phyloP scores from a whole-genome alignment of 1,140 invertebrate species.

The Aphelenchoides besseyi region DNA sequence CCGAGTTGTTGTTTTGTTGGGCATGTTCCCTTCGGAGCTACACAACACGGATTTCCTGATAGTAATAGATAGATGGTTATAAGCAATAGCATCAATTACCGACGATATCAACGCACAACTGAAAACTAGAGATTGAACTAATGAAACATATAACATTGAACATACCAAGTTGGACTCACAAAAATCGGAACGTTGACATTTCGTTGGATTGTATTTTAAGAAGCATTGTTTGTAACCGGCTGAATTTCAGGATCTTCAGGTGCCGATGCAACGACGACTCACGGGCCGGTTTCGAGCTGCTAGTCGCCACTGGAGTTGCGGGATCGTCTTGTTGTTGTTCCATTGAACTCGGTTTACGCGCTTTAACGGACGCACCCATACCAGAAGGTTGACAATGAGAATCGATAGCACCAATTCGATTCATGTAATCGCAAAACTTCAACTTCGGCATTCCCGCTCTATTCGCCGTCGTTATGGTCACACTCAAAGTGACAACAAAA shows the following conservation, averaged over 20 bases:
- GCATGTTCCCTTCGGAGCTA: background rate
- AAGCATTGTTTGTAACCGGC: constrained; percentile 5
- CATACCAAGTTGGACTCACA: constrained; percentile 6
- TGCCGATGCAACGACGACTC: background rate
- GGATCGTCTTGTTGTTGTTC: background rate
- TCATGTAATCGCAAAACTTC: constrained; percentile 13
- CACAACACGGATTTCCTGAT: background rate
- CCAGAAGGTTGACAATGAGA: background rate
- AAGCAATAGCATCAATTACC: too few species aligned
- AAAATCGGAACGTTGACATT: background rate
- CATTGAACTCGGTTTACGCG: background rate
- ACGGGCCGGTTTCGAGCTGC: background rate
- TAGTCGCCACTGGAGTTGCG: background rate
- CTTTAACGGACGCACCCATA: background rate
- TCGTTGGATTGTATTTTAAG: background rate
- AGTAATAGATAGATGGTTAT: too few species aligned
- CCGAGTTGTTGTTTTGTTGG: constrained; percentile 5
- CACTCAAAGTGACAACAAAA: background rate
- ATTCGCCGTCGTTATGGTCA: background rate
- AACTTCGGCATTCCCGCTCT: constrained; percentile 3
- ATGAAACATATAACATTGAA: background rate
- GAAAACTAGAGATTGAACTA: background rate
- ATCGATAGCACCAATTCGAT: background rate
- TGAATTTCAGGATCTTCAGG: background rate
- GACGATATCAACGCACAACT: constrained; percentile 9